phyloP scores from a whole-genome alignment of 2,113 vertebrate genomes.

The Lepisosteus osseus region DNA sequence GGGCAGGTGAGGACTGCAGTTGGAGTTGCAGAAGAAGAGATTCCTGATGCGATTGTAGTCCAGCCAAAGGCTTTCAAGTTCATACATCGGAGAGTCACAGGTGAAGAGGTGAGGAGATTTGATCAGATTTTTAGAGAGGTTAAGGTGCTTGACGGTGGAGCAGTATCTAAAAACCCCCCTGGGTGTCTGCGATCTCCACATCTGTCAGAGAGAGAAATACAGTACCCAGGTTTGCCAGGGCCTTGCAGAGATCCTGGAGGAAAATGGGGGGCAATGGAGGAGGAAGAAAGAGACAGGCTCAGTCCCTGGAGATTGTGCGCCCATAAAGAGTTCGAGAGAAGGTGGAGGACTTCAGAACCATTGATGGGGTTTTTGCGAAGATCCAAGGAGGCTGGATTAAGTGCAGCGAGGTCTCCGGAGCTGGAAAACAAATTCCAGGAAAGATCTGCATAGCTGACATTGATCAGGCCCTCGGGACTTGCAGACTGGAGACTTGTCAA shows the following conservation, averaged over 20 bases:
- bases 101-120: background rate
- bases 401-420: background rate
- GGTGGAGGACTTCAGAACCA: too few species aligned
- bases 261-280: background rate
- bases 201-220: background rate
- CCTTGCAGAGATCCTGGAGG: background rate
- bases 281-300: background rate
- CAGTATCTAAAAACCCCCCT: constrained; percentile 3
- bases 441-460: constrained; percentile 8
- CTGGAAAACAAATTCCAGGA: constrained; percentile 4
- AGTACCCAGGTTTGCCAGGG: background rate
- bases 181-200: background rate
- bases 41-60: constrained; percentile 6
- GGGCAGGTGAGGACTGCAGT: background rate
- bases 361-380: constrained; percentile 11
- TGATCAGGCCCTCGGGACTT: background rate
- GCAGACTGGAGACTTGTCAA: background rate
- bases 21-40: constrained; percentile 4
- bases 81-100: background rate
- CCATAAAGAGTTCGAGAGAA: background rate
- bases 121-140: constrained; percentile 17
- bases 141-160: background rate
- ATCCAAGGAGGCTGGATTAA: background rate
- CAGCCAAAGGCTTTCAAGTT: background rate
- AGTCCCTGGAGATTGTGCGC: background rate